Percentiles rank a stretch among this genome's conserved stretches.
Conservation (phyloP, 2,113 vertebrate species). For the Recurvirostra avosetta region DNA sequence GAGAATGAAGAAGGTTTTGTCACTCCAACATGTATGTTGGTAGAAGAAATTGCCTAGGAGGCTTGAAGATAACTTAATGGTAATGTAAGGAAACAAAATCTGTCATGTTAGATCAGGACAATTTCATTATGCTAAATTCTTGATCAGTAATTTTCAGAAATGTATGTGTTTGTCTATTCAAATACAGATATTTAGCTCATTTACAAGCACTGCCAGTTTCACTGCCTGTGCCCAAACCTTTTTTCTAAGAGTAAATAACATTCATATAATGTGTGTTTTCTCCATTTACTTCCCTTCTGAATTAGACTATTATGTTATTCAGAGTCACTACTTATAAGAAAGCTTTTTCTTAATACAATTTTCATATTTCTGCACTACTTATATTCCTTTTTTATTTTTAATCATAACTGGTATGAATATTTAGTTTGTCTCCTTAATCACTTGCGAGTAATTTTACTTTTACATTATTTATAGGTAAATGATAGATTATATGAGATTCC, state of each 20-base stretch:
- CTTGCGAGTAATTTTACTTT: neutral
- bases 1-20: neutral
- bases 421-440: neutral
- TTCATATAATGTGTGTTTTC: neutral
- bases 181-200: neutral
- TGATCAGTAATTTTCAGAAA: neutral
- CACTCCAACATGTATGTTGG: neutral
- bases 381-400: neutral
- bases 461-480: constrained; percentile 76
- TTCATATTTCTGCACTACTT: neutral
- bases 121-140: neutral
- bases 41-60: neutral
- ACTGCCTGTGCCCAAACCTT: neutral
- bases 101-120: neutral
- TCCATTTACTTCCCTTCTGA: neutral
- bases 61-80: neutral
- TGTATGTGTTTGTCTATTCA: neutral
- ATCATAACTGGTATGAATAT: neutral
- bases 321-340: neutral
- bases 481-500: constrained; percentile 87
- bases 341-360: neutral
- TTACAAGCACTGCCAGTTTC: neutral
- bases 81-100: neutral
- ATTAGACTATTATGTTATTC: neutral
- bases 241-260: neutral